Evolutionary conservation across 2,113 vertebrate genomes (phyloP), one percentile per base, ranked within the genome.

Genomic region (Procapra przewalskii): DNA sequence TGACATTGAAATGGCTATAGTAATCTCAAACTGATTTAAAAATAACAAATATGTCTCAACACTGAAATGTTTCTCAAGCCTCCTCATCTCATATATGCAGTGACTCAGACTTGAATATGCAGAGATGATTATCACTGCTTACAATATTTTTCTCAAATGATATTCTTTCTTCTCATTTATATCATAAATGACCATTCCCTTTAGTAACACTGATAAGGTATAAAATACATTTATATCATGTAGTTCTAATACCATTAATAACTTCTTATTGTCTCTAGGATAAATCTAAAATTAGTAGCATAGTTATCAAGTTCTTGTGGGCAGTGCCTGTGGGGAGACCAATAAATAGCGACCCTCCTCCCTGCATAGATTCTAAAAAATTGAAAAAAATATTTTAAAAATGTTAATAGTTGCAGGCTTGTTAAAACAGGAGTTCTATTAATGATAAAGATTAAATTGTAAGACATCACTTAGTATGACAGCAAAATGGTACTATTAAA

Each of bases 1-100:
- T 90, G 33, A 19, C 43, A 54, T 64, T 87, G 60, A 77, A 48
- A 82, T 92, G 57, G n/a, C 7, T 94, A 7, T 43, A 55, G 15
- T 82, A 92, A 80, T 57, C 43, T 94, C 52, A 94, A 19, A 79
- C 60, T 84, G 40, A 88, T 45, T 89, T 89, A 87, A 87, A 95
- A 96, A 83, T 71, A n/a, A 77, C n/a, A 89, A 90, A 40, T 75
- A 64, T n/a, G 1, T 81, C 45, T 94, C 21, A 88, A 81, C 10
- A 50, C 33, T 82, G 4, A 82, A 75, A 52, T 71, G 14, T 36
- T 95, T 84, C 43, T 93, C 55, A 85, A 86, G 40, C 10, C 13
- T 94, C 54, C 15, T 87, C 27, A 75, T n/a, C 27, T 64, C 40
- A 14, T 48, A 23, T 54, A 52, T 17, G 48, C n/a, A 71, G 64